These are phyloP conservation scores for Rhinatrema bivittatum DNA, from an alignment of 2,797 vertebrate genomes.

Conservation along the genomic window DNA sequence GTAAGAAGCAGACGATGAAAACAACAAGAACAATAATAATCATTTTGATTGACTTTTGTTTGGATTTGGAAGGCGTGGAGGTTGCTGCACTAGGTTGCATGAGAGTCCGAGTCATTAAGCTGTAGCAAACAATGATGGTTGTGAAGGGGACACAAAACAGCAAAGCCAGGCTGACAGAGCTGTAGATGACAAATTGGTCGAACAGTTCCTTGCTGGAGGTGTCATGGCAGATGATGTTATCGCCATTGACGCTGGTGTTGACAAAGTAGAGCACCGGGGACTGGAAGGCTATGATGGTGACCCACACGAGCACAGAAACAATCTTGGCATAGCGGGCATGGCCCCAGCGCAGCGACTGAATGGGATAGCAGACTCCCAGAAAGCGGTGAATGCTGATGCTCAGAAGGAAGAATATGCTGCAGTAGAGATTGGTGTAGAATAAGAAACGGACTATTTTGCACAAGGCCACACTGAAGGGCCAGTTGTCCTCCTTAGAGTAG, in stretches of 20 bases:
- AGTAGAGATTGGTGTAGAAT: conserved; percentile 92
- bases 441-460: conserved; percentile 94
- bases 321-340: conserved; percentile 65
- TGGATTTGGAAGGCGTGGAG: conserved; percentile 56
- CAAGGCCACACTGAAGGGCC: conserved; percentile 79
- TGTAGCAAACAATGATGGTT: conserved; percentile 78
- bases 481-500: conserved; percentile 79
- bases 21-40: conserved; percentile 78
- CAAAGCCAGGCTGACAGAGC: conserved; percentile 71
- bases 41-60: conserved; percentile 90
- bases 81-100: conserved; percentile 56
- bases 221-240: conserved; percentile 74
- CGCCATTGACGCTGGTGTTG: conserved; percentile 49
- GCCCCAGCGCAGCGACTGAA: conserved; percentile 78
- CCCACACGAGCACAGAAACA: conserved; percentile 66
- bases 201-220: conserved; percentile 81
- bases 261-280: conserved; percentile 83
- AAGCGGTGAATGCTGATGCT: conserved; percentile 92
- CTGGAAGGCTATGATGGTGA: conserved; percentile 69
- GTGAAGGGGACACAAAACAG: conserved; percentile 82
- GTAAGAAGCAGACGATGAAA: conserved; percentile 87
- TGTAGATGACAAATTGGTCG: conserved; percentile 79
- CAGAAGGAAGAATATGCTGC: conserved; percentile 88
- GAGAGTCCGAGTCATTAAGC: conserved; percentile 77
- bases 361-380: conserved; percentile 77